A percentile compares a stretch with the other conserved stretches of the same genome.
Conservation (phyloP, 2,113 vertebrate genomes). For the Notothenia rossii region DNA sequence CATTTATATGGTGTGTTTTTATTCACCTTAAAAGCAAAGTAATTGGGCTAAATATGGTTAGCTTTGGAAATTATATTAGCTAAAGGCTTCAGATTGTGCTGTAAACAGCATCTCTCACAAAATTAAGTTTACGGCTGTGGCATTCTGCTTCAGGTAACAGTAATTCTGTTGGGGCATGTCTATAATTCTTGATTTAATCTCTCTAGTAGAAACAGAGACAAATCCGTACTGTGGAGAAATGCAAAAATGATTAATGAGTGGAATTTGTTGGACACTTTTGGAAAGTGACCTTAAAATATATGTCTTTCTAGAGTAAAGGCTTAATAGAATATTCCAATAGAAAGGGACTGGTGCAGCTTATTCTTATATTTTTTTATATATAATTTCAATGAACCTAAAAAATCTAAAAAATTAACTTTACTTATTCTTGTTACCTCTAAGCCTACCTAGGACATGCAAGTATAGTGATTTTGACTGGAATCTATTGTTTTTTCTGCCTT, state of each 20-base stretch:
- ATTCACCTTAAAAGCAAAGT: not conserved
- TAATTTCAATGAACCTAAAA: not conserved
- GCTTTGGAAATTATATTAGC: not conserved
- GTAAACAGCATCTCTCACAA: not conserved
- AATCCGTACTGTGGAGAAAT: constrained; percentile 29
- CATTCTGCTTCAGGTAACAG: constrained; percentile 2
- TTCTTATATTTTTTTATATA: not conserved
- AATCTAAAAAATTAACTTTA: not conserved
- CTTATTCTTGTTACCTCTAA: not conserved
- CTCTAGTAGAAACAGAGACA: constrained; percentile 7
- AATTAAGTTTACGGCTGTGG: not conserved
- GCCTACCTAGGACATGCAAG: not conserved
- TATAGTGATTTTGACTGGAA: not conserved
- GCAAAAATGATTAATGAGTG: constrained; percentile 20
- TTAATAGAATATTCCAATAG: not conserved
- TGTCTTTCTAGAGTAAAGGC: not conserved
- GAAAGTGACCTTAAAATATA: not conserved
- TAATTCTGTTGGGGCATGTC: constrained; percentile 1
- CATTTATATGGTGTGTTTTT: not conserved
- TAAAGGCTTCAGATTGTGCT: not conserved
- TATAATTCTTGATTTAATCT: constrained; percentile 11
- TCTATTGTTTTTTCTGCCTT: constrained; percentile 12
- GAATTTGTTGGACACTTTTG: constrained; percentile 14
- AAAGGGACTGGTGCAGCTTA: not conserved
- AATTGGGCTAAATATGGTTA: not conserved